phyloP scores from a whole-genome alignment of 2,113 vertebrate species.

The Sorex araneus region DNA sequence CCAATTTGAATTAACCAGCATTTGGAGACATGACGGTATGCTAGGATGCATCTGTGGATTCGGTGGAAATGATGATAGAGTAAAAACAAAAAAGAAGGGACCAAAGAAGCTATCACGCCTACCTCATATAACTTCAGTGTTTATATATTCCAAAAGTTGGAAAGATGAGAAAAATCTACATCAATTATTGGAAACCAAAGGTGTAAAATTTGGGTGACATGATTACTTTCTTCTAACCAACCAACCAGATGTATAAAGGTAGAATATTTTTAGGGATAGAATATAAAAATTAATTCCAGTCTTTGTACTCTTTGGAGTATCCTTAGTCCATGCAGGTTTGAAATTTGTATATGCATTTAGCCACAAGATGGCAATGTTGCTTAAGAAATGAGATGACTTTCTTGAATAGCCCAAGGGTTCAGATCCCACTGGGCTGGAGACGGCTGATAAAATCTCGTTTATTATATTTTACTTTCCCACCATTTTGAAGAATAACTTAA shows the following conservation, averaged over 20 bases:
- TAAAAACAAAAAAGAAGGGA: too few relatives aligned
- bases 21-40: neutral
- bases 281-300: neutral
- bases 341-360: neutral
- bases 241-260: neutral
- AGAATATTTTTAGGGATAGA: neutral
- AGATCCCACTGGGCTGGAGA: too few relatives aligned
- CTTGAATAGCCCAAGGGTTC: too few relatives aligned
- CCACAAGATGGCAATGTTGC: conserved; percentile 89
- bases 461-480: too few relatives aligned
- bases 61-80: neutral
- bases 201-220: neutral
- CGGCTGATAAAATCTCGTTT: too few relatives aligned
- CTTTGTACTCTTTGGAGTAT: neutral
- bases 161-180: neutral
- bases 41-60: neutral
- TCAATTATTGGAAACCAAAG: neutral
- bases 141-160: neutral
- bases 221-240: neutral
- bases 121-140: conserved; percentile 17
- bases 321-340: neutral
- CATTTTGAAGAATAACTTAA: conserved; percentile 50
- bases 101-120: neutral
- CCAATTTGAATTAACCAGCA: neutral
- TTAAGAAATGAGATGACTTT: conserved; percentile 55